Evolutionary conservation across 2,113 vertebrate genomes (phyloP), one percentile per base, ranked within the genome.

Genomic region (Campylorhamphus procurvoides): DNA sequence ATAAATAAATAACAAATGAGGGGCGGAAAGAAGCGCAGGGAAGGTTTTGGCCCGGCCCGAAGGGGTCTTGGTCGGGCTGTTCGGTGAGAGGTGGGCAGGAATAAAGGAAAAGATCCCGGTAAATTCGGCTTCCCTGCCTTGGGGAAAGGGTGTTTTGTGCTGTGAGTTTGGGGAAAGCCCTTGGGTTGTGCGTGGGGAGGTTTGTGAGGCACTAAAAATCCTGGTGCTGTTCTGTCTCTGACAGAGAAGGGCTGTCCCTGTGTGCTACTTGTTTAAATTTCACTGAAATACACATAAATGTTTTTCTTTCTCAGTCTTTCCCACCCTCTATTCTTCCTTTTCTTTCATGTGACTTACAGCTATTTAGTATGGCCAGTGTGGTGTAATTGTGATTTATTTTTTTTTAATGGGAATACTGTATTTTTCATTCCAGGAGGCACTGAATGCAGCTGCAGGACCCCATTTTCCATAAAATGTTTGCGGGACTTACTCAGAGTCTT

Each of bases 401-500:
- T 0, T 63, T 63, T 31, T 3, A 17, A 44, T 33, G 40, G 0
- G 6, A 62, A n/a, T 19, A 2, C 8, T 20, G 4, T 24, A 8
- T 31, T 84, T 75, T 64, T 18, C 12, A 10, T 18, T 2, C 9
- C 7, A 1, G 1, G 10, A 62, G 35, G 24, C 23, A 13, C 1
- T 5, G 56, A 31, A 13, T 18, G 42, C 75, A 58, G 71, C 75
- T 80, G 31, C 52, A 44, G 46, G 25, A 20, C 28, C 40, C 44
- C 37, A 0, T 1, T 1, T 20, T 19, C 3, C 29, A 5, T 35
- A 3, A 25, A 82, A 42, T 1, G 0, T 23, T 69, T 12, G 4
- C 8, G 44, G 53, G 17, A 10, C n/a, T 78, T 74, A 18, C 6
- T 46, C 12, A 12, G 10, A 8, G 7, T 11, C 2, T 3, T 50